Percentiles rank a stretch among this genome's conserved stretches.
Conservation (phyloP, 2,797 vertebrate species). For the Sylvia borin region DNA sequence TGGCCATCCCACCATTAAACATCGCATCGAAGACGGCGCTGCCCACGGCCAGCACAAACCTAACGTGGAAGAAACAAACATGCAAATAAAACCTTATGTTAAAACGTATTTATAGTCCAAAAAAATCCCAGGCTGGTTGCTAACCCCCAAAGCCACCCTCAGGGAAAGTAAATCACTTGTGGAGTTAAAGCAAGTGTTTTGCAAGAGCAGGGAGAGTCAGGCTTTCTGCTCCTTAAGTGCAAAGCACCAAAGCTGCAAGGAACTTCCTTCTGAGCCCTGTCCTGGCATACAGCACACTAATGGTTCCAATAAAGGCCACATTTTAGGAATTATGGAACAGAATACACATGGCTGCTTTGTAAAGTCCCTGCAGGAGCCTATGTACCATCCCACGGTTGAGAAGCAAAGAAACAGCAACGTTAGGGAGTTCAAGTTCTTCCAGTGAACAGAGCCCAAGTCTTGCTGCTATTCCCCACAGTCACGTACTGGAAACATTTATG, state of each 20-base stretch:
- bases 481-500: fast-evolving
- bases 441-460: background rate
- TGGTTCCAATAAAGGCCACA: background rate
- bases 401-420: background rate
- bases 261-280: background rate
- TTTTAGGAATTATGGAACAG: background rate
- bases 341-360: background rate
- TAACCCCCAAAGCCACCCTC: background rate
- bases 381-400: fast-evolving
- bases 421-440: background rate
- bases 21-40: conserved; percentile 97
- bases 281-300: background rate
- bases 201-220: conserved; percentile 13
- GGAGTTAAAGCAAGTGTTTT: background rate
- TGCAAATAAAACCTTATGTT: background rate
- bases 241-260: background rate
- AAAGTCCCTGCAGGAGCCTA: background rate
- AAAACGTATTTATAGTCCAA: background rate
- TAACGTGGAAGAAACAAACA: conserved; percentile 39
- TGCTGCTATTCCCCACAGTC: background rate
- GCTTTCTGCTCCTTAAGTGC: background rate
- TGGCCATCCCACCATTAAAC: conserved; percentile 99
- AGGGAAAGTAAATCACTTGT: background rate
- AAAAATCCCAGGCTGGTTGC: background rate
- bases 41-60: conserved; percentile 96